These are phyloP conservation scores for Conger conger DNA, from an alignment of 2,113 vertebrate species.

Conservation along the genomic window DNA sequence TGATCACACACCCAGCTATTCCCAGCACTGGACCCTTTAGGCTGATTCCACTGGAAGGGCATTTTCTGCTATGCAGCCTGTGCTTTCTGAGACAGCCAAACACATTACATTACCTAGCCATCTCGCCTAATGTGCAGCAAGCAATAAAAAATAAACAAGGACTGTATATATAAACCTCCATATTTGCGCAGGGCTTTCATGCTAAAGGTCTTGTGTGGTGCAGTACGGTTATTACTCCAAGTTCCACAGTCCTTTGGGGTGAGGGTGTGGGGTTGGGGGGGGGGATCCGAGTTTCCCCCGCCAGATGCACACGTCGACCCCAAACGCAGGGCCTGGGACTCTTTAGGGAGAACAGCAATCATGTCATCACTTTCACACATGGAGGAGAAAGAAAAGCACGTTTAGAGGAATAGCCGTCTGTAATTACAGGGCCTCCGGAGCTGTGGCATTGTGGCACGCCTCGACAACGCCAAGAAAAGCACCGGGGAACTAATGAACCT, in stretches of 20 bases:
- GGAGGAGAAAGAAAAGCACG: constrained; percentile 36
- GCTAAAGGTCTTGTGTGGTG: not conserved
- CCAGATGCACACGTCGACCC: constrained; percentile 15
- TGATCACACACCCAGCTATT: constrained; percentile 50
- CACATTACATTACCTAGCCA: constrained; percentile 46
- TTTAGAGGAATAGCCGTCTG: constrained; percentile 56
- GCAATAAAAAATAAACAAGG: constrained; percentile 34
- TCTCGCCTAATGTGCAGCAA: constrained; percentile 33
- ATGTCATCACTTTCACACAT: constrained; percentile 53
- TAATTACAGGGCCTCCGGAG: constrained; percentile 57
- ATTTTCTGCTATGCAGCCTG: constrained; percentile 39
- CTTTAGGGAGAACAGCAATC: constrained; percentile 55
- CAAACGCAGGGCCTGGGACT: constrained; percentile 3
- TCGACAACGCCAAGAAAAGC: constrained; percentile 50
- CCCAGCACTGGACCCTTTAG: constrained; percentile 46
- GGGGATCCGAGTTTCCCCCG: not conserved
- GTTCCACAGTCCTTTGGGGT: not conserved
- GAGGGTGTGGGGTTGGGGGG: not conserved
- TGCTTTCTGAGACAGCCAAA: constrained; percentile 42
- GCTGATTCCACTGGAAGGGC: constrained; percentile 47
- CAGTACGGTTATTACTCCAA: not conserved
- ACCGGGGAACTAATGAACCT: constrained; percentile 50
- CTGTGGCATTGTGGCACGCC: constrained; percentile 46
- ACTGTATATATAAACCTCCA: not conserved
- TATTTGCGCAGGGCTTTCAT: not conserved